These are phyloP conservation scores for Aphaenogaster floridana DNA, from an alignment of 1,140 invertebrate species.

Conservation along the genomic window DNA sequence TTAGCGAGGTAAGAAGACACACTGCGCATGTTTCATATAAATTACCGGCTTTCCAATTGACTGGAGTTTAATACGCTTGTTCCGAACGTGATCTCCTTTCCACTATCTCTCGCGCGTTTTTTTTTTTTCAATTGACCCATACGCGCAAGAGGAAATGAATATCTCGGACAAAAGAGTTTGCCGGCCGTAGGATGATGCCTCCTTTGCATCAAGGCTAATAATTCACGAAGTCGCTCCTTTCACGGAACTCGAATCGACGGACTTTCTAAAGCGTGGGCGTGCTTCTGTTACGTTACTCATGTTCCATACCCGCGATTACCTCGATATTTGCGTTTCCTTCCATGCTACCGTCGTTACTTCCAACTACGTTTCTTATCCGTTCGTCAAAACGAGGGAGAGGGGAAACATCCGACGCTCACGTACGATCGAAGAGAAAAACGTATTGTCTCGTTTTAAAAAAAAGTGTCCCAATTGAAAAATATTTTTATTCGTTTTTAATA, in stretches of 20 bases:
- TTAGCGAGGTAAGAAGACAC: constrained; percentile 91
- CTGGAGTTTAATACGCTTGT: background rate
- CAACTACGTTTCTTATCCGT: constrained; percentile 26
- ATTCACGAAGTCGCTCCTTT: constrained; percentile 67
- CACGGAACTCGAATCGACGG: constrained; percentile 62
- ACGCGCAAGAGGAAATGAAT: constrained; percentile 35
- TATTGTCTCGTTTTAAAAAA: background rate
- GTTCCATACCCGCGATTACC: constrained; percentile 35
- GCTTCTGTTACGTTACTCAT: constrained; percentile 53
- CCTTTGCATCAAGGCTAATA: constrained; percentile 51
- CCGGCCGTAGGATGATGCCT: constrained; percentile 56
- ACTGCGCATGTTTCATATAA: background rate
- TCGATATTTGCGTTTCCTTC: constrained; percentile 68
- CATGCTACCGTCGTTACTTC: constrained; percentile 51
- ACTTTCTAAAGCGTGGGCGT: constrained; percentile 76
- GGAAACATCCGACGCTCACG: background rate
- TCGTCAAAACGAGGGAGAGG: background rate
- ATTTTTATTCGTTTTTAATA: constrained; percentile 12
- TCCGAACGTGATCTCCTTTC: background rate
- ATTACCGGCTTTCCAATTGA: background rate
- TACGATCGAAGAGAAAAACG: background rate
- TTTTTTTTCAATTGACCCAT: constrained; percentile 20
- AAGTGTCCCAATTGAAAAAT: background rate
- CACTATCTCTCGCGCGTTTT: constrained; percentile 1
- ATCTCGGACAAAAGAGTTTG: constrained; percentile 55